phyloP scores from a whole-genome alignment of 2,113 vertebrate genomes.

The Mus pahari region DNA sequence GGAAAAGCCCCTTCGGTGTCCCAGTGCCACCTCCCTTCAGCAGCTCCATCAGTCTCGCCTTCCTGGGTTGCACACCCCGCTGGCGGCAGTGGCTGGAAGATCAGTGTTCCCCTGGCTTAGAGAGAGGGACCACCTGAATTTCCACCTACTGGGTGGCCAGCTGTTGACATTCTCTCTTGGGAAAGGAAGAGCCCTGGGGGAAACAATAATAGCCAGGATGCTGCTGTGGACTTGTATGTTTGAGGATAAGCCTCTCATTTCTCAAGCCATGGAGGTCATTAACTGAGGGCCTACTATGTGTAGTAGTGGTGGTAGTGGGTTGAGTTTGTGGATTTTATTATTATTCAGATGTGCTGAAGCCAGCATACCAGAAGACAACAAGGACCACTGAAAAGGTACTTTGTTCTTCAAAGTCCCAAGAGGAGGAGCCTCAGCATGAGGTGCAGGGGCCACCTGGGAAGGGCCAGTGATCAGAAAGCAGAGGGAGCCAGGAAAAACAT shows the following conservation, averaged over 20 bases:
- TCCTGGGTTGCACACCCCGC: neutral
- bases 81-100: neutral
- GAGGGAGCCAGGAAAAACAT: neutral
- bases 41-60: neutral
- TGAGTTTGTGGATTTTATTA: neutral
- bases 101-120: neutral
- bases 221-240: neutral
- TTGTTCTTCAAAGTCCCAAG: neutral
- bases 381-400: neutral
- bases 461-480: neutral
- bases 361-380: neutral
- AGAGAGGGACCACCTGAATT: neutral
- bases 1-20: constrained; percentile 72
- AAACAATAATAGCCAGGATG: neutral
- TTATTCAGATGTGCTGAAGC: neutral
- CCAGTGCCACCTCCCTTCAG: constrained; percentile 57
- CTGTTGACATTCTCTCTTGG: constrained; percentile 13
- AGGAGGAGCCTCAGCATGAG: neutral
- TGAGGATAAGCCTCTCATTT: neutral
- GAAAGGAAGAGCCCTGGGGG: neutral
- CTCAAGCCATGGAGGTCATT: neutral
- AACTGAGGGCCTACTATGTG: neutral
- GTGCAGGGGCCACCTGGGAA: neutral
- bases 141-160: rapidly evolving
- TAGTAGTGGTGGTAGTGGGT: neutral